Evolutionary conservation across 2,888 invertebrate species (phyloP), one percentile per base, ranked within the genome.

Genomic region (Folsomia candida): DNA sequence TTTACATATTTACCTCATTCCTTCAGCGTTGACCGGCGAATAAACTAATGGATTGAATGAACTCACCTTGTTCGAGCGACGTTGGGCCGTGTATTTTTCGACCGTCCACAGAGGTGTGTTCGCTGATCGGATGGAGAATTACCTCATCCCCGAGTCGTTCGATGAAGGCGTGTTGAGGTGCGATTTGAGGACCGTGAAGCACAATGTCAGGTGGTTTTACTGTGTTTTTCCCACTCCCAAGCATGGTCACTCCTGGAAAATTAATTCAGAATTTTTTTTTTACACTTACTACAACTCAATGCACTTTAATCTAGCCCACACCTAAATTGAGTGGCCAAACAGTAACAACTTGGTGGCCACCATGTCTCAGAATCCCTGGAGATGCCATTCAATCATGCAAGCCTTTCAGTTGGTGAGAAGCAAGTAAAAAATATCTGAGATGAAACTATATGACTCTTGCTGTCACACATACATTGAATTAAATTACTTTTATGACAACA

Each of bases 91-190:
- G 87, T 70, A 93, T 88, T 25, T 87, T 86, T 60, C 88, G 83
- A 18, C 92, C 91, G 85, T 95, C 94, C 67, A 94, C 88, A 68
- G 86, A 85, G 80, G 87, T 88, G 61, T 89, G 88, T 75, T 88
- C 88, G 67, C 84, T 84, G 78, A 90, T 85, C 2, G 94, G 93
- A 81, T 91, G 89, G 74, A 95, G 86, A n/a, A 91, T 92, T 79
- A 94, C 92, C 76, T 92, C 89, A 61, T 91, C 92, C 80, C 66
- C 89, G 18, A 69, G 67, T 84, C 93, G 91, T 83, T 94, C 92
- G 74, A 95, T 92, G 81, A 90, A 90, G 82, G 94, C 94, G 84
- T 95, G 95, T 61, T 91, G 86, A 72, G 89, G 87, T 75, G 91
- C 90, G 27, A 95, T 92, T 1, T 93, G 94, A 0, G 67, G 29